phyloP scores from a whole-genome alignment of 2,888 invertebrate species.

The Melieria omissa region DNA sequence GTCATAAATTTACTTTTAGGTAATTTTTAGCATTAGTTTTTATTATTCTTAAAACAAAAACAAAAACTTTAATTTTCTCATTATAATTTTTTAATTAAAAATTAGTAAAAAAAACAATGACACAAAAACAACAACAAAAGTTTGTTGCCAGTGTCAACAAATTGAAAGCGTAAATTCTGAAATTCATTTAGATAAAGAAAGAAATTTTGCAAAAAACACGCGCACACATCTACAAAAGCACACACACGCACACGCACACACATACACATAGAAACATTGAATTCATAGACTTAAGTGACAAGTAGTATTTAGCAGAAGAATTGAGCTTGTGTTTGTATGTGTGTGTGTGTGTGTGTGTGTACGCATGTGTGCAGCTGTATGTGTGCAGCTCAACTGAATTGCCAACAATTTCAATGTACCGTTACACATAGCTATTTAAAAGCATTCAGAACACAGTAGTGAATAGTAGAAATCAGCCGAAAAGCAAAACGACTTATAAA shows the following conservation, averaged over 20 bases:
- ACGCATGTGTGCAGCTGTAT: too few species aligned
- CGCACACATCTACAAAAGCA: constrained; percentile 40
- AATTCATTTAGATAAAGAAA: constrained; percentile 57
- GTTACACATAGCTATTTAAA: neutral
- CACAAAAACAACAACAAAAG: constrained; percentile 1
- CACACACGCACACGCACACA: constrained; percentile 4
- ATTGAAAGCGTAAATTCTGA: constrained; percentile 60
- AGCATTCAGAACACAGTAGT: neutral
- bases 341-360: too few species aligned
- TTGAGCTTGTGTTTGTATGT: too few species aligned
- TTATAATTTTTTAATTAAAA: neutral
- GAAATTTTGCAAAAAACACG: neutral
- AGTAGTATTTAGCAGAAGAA: neutral
- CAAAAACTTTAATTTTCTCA: too few species aligned
- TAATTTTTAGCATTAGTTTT: neutral
- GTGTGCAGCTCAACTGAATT: too few species aligned
- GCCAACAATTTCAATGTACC: too few species aligned
- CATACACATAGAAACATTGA: neutral
- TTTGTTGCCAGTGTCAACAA: constrained; percentile 37
- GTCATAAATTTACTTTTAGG: too few species aligned
- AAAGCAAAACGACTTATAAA: constrained; percentile 3
- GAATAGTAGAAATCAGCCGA: neutral
- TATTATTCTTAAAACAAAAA: neutral
- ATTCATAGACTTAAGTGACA: constrained; percentile 3
- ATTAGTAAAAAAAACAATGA: constrained; percentile 12